A percentile compares a stretch with the other conserved stretches of the same genome.
Conservation (phyloP, 2,888 invertebrate genomes). For the Eudemis profundana region DNA sequence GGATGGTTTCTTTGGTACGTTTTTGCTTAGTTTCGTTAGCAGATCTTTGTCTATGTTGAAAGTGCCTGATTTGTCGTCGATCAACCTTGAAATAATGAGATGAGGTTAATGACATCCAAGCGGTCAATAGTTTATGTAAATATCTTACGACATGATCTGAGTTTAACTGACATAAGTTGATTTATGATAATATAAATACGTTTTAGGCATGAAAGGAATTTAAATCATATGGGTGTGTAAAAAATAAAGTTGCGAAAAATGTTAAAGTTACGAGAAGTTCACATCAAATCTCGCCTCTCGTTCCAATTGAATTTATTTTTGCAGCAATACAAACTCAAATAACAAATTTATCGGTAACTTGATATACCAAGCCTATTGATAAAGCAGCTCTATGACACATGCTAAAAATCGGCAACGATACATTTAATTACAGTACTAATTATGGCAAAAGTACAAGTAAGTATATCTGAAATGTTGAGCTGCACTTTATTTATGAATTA, state of each 20-base stretch:
- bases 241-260: too few species aligned
- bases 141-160: too few species aligned
- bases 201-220: too few species aligned
- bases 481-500: too few species aligned
- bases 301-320: too few species aligned
- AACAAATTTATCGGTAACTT: slow-evolving; percentile 37
- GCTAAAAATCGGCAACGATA: not conserved
- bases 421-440: slow-evolving; percentile 8
- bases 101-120: slow-evolving; percentile 14
- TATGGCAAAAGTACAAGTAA: too few species aligned
- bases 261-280: too few species aligned
- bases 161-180: not conserved
- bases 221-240: not conserved
- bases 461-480: too few species aligned
- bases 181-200: not conserved
- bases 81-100: slow-evolving; percentile 87
- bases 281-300: too few species aligned
- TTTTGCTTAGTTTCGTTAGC: slow-evolving; percentile 93
- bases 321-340: not conserved
- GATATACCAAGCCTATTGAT: slow-evolving; percentile 29
- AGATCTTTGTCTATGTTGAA: slow-evolving; percentile 96
- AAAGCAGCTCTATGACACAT: slow-evolving; percentile 18
- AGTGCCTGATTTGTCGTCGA: slow-evolving; percentile 94
- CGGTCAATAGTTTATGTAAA: too few species aligned
- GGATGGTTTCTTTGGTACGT: slow-evolving; percentile 95